Conservation (phyloP, 2,797 vertebrate genomes). For the Danionella dracula region DNA sequence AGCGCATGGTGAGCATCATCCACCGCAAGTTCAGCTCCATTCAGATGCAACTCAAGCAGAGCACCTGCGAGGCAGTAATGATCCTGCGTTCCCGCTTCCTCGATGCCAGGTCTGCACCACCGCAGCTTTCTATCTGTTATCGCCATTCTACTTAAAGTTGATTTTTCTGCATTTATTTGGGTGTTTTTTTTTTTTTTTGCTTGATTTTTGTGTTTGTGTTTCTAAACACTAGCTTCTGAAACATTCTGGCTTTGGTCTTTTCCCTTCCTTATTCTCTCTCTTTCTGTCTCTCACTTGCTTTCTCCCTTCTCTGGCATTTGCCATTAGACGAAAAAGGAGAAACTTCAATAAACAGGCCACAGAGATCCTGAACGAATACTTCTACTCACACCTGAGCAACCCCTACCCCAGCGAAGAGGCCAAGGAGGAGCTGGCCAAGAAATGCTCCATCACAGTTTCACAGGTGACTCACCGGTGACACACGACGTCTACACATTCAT, state of each 20-base stretch:
- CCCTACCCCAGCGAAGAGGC: constrained; percentile 91
- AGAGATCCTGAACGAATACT: constrained; percentile 90
- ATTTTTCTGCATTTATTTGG: not conserved
- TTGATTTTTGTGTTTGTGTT: not conserved
- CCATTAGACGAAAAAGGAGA: constrained; percentile 71
- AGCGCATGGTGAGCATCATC: constrained; percentile 96
- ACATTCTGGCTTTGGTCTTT: not conserved
- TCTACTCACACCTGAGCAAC: constrained; percentile 93
- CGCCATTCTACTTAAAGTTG: too few species aligned
- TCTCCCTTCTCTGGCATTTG: not conserved
- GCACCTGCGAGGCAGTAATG: constrained; percentile 97
- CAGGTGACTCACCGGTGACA: constrained; percentile 85
- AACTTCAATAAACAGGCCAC: constrained; percentile 93
- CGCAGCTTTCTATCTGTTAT: not conserved
- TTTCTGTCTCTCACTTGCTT: constrained; percentile 12
- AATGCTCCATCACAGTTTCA: constrained; percentile 87
- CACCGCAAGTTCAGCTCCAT: constrained; percentile 99
- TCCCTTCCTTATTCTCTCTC: not conserved
- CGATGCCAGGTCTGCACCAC: constrained; percentile 73
- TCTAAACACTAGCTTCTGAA: not conserved
- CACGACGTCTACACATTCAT: too few species aligned
- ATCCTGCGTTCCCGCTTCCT: constrained; percentile 89
- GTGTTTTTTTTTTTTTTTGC: not conserved
- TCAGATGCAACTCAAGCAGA: constrained; percentile 98
- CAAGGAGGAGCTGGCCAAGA: constrained; percentile 91